These are phyloP conservation scores for Portevinia maculata DNA, from an alignment of 2,888 invertebrate genomes.

Conservation along the genomic window DNA sequence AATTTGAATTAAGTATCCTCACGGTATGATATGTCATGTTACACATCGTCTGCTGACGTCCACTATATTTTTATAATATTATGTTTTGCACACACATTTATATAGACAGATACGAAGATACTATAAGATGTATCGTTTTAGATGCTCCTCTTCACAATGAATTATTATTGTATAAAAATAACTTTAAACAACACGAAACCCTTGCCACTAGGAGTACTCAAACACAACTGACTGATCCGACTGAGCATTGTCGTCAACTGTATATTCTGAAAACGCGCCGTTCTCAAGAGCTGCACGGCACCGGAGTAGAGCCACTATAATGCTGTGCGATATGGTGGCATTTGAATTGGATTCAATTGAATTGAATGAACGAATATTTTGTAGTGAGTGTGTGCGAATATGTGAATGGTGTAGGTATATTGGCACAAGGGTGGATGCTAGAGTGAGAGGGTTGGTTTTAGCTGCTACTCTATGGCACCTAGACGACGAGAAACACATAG, in stretches of 20 bases:
- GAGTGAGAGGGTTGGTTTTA: slow-evolving; percentile 52
- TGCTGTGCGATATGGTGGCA: slow-evolving; percentile 68
- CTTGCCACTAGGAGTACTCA: slow-evolving; percentile 56
- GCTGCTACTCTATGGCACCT: slow-evolving; percentile 44
- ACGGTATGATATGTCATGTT: slow-evolving; percentile 3
- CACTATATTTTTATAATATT: neutral
- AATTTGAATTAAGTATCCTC: neutral
- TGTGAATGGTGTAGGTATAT: slow-evolving; percentile 19
- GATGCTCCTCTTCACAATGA: neutral
- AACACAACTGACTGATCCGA: slow-evolving; percentile 72
- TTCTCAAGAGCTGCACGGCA: slow-evolving; percentile 45
- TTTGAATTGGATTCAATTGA: slow-evolving; percentile 74
- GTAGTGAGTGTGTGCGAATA: slow-evolving; percentile 3
- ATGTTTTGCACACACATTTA: slow-evolving; percentile 42
- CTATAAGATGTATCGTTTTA: neutral
- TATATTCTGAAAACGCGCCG: slow-evolving; percentile 65
- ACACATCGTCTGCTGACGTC: slow-evolving; percentile 25
- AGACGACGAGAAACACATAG: slow-evolving; percentile 55
- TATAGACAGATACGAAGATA: slow-evolving; percentile 17
- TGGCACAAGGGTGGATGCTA: slow-evolving; percentile 42
- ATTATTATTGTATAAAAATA: slow-evolving; percentile 6
- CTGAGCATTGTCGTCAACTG: slow-evolving; percentile 69
- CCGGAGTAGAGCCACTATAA: slow-evolving; percentile 21
- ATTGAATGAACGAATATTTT: slow-evolving; percentile 60
- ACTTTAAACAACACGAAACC: slow-evolving; percentile 19